Evolutionary conservation across 2,113 vertebrate species (phyloP), one percentile per base, ranked within the genome.

Genomic region (Centropristis striata): DNA sequence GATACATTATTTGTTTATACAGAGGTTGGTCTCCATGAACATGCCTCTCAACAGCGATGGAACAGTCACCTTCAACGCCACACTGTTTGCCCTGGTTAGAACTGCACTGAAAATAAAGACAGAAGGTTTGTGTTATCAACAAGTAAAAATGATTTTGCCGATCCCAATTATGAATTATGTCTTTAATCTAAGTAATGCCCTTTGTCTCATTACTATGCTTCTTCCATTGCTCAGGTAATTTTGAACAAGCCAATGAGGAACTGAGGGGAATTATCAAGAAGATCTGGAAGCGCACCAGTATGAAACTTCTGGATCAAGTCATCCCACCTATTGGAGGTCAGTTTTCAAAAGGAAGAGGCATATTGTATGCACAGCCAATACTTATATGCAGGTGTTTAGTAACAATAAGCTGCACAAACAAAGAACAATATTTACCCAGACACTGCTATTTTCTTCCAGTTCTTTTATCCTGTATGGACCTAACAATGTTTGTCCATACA

Each of bases 51-150:
- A 98, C 93, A 98, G 96, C 0, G 97, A 98, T 0, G 97, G 97
- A 64, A 97, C 97, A 0, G 97, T 98, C 64, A 98, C 97, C 78
- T 98, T 98, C 91, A 98, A 98, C 0, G 97, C 97, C 37, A 98
- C 97, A 0, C 95, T 98, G 66, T 98, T 98, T 1, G 95, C 97
- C 0, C 93, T 98, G 76, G 97, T 98, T 20, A 96, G 97, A 86
- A 98, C 97, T 0, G 97, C 96, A 1, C 96, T 98, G 80, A 98
- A 97, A 90, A 98, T 98, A 93, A 98, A 98, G 93, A 98, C 97
- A 0, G 97, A 98, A 94, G 97, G 97, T 98, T 27, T 86, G 93
- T 78, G 11, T 50, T 37, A 8, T 36, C 25, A 21, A 47, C 7
- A 20, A n/a, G n/a, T n/a, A n/a, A n/a, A n/a, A n/a, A n/a, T n/a